Evolutionary conservation across 2,113 vertebrate species (phyloP), one percentile per base, ranked within the genome.

Genomic region (Dicrurus megarhynchus): DNA sequence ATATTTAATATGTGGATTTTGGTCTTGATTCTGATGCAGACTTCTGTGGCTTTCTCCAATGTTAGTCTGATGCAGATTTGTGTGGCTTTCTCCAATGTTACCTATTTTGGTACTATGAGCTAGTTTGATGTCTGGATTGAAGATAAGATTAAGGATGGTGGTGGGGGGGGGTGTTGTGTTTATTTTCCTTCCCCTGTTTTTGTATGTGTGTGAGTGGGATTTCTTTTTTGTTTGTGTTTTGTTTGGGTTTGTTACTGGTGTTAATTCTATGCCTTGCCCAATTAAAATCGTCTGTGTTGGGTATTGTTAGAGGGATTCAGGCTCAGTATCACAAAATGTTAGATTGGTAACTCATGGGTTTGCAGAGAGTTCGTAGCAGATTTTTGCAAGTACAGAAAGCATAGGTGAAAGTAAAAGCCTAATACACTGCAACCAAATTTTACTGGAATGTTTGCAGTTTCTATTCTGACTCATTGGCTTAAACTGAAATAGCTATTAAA

Each of bases 81-180:
- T 82, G 16, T 44, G 37, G 70, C 13, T 90, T 79, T 64, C 17
- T 87, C 37, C 28, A 23, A 0, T 52, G 26, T n/a, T 69, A 10
- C 2, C 55, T 73, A 27, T 10, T 37, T 73, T 20, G 33, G 2
- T 41, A 28, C 0, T 6, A 8, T 84, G 47, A 39, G 46, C 26
- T 81, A 15, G 9, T 84, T 73, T 61, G 32, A 17, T 70, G 32
- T 16, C 24, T 70, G 42, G 39, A 37, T 57, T 84, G 74, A 53
- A 56, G 46, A 68, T 50, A 60, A 59, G 24, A 39, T 42, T 30
- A 39, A 60, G 46, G 16, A 19, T 56, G 5, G 28, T n/a, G n/a
- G n/a, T n/a, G 10, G 14, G 3, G 3, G 4, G 2, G 11, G 11
- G 13, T 2, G 1, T 35, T 11, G 8, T 15, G 5, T 42, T 7